Evolutionary conservation across 2,797 vertebrate genomes (phyloP).

Genomic region (Luscinia luscinia): DNA sequence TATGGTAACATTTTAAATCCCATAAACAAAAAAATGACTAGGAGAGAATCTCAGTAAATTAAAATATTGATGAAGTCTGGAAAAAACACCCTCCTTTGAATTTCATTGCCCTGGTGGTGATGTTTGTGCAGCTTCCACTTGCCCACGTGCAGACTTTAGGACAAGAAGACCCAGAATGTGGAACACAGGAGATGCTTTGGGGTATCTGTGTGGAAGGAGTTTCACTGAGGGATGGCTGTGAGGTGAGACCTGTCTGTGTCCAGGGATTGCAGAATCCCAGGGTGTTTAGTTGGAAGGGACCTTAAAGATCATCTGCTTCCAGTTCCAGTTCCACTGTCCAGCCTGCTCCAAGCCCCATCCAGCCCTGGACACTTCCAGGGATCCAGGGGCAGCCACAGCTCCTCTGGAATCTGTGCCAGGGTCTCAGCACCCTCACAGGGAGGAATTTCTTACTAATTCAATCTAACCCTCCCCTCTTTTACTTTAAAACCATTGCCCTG

Average conservation of each 20-base stretch:
- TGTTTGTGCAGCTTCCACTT: neutral
- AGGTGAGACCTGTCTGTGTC: neutral
- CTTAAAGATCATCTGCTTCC: neutral
- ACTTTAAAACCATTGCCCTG: neutral
- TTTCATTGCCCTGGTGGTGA: neutral
- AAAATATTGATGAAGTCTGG: neutral
- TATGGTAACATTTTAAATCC: neutral
- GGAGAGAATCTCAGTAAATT: neutral
- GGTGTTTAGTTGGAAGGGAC: neutral
- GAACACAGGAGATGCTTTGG: neutral
- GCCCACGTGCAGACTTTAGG: rapidly evolving
- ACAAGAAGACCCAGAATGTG: neutral
- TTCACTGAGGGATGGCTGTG: neutral
- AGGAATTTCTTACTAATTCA: neutral
- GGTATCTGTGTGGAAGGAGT: neutral
- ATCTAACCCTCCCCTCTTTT: neutral
- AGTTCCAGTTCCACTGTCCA: neutral
- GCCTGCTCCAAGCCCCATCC: rapidly evolving
- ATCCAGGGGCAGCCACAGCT: neutral
- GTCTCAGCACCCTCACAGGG: neutral
- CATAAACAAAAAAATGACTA: neutral
- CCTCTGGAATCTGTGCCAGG: neutral
- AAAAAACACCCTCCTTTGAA: neutral
- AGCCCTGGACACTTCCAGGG: neutral
- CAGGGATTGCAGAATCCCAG: neutral